phyloP scores from a whole-genome alignment of 2,888 invertebrate species.

The Lycophotia porphyrea region DNA sequence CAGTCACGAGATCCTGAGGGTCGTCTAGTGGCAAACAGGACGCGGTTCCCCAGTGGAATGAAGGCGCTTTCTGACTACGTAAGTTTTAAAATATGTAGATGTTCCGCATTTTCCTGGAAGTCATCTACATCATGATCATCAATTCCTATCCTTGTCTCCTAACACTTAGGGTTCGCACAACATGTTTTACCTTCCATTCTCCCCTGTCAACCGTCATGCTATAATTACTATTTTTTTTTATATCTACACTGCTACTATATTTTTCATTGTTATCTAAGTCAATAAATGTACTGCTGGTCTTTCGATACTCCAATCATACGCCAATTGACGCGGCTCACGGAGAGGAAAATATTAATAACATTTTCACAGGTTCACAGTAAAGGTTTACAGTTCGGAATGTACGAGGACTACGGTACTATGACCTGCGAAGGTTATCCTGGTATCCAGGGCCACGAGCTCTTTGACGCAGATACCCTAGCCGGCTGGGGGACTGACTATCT shows the following conservation, averaged over 20 bases:
- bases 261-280: no score
- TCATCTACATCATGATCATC: neutral
- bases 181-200: neutral
- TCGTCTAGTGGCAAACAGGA: slow-evolving; percentile 91
- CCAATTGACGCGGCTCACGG: neutral
- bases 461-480: slow-evolving; percentile 93
- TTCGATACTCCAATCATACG: neutral
- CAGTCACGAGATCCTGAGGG: slow-evolving; percentile 90
- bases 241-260: neutral
- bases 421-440: slow-evolving; percentile 96
- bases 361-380: slow-evolving; percentile 91
- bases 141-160: neutral
- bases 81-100: slow-evolving; percentile 72
- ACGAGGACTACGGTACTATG: slow-evolving; percentile 94
- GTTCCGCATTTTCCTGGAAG: neutral
- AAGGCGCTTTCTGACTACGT: slow-evolving; percentile 93
- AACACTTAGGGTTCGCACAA: neutral
- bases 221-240: neutral
- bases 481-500: slow-evolving; percentile 95
- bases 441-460: slow-evolving; percentile 91
- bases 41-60: slow-evolving; percentile 94
- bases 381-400: slow-evolving; percentile 95
- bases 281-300: neutral
- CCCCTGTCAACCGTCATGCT: neutral
- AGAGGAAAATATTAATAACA: neutral